These are phyloP conservation scores for Colostygia pectinataria DNA, from an alignment of 2,888 invertebrate genomes.

Conservation along the genomic window DNA sequence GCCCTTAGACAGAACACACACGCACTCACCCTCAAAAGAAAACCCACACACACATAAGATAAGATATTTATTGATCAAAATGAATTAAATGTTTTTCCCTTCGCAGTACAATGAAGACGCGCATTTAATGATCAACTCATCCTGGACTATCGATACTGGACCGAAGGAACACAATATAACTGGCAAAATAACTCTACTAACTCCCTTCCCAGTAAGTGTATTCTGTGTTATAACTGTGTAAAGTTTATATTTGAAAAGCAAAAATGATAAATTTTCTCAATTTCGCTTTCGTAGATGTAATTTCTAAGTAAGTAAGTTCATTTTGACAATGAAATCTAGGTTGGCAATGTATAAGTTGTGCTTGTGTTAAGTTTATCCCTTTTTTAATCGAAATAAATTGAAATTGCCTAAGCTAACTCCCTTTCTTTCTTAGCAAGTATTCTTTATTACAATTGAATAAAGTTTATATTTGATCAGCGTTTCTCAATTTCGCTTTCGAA, in stretches of 20 bases:
- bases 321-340: background rate
- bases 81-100: background rate
- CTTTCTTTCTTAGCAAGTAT: too few relatives aligned
- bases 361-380: too few relatives aligned
- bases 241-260: slow-evolving; percentile 5
- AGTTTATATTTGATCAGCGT: background rate
- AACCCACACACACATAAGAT: too few relatives aligned
- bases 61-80: too few relatives aligned
- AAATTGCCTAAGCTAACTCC: too few relatives aligned
- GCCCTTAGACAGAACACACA: too few relatives aligned
- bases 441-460: background rate
- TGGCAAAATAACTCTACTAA: slow-evolving; percentile 85
- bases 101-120: slow-evolving; percentile 86
- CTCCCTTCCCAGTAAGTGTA: slow-evolving; percentile 83
- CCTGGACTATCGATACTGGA: slow-evolving; percentile 85
- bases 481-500: background rate
- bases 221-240: background rate
- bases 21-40: too few relatives aligned
- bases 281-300: background rate
- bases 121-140: slow-evolving; percentile 86
- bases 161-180: slow-evolving; percentile 84
- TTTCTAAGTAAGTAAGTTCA: background rate
- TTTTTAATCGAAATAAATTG: too few relatives aligned
- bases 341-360: too few relatives aligned
- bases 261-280: background rate